Evolutionary conservation across 2,888 invertebrate genomes (phyloP).

Genomic region (Trichogramma evanescens): DNA sequence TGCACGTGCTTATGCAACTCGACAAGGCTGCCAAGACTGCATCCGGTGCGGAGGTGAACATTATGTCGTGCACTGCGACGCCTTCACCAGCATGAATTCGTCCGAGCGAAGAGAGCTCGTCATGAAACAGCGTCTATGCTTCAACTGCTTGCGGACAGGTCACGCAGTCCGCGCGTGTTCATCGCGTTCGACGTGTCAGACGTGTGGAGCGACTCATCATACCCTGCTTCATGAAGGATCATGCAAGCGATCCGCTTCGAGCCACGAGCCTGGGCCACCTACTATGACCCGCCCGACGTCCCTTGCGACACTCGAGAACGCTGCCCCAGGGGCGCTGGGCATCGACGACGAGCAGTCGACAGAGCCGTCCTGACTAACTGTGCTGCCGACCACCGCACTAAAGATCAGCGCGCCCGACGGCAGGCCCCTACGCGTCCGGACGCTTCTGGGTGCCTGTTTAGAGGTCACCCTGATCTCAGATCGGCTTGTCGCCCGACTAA

Average conservation of each 20-base stretch:
- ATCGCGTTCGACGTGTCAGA: not conserved
- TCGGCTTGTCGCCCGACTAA: not conserved
- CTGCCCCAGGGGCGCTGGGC: not conserved
- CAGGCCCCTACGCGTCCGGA: not conserved
- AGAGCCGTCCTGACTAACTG: not conserved
- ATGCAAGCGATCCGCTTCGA: not conserved
- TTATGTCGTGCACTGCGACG: not conserved
- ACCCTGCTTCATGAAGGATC: not conserved
- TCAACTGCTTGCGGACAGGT: not conserved
- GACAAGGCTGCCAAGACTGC: not conserved
- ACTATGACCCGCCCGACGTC: not conserved
- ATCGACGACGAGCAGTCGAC: not conserved
- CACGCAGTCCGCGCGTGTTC: not conserved
- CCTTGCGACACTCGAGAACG: not conserved
- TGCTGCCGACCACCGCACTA: not conserved
- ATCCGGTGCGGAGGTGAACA: not conserved
- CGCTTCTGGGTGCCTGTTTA: slow-evolving; percentile 1
- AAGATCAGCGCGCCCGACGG: not conserved
- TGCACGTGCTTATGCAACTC: not conserved
- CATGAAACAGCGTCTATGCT: not conserved
- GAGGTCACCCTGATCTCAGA: not conserved
- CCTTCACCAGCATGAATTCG: not conserved
- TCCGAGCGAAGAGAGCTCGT: not conserved
- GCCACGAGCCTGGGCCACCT: not conserved
- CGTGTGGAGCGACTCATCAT: not conserved